These are phyloP conservation scores for Psammodynastes pulverulentus DNA, from an alignment of 2,113 vertebrate species.

Conservation along the genomic window DNA sequence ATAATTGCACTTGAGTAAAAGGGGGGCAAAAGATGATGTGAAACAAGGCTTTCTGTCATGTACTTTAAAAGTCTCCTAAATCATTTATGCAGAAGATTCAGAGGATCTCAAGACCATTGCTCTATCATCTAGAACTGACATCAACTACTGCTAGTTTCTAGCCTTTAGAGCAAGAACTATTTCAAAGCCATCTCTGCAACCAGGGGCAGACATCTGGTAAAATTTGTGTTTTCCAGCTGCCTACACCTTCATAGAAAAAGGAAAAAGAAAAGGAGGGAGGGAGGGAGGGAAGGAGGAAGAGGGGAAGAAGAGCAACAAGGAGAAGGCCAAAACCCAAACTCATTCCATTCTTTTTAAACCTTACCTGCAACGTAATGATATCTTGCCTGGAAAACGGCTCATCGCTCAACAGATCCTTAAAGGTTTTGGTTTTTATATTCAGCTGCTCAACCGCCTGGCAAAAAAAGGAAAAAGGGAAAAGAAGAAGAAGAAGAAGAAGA, in stretches of 20 bases:
- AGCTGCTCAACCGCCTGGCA: conserved; percentile 87
- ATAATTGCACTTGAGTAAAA: background rate
- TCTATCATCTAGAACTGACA: background rate
- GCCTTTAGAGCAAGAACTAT: background rate
- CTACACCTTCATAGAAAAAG: background rate
- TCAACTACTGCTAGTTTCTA: background rate
- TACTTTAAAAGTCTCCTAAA: background rate
- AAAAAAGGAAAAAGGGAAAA: background rate
- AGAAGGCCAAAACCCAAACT: background rate
- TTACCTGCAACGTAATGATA: conserved; percentile 88
- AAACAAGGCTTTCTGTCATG: background rate
- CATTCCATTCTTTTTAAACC: background rate
- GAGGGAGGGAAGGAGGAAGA: too few relatives aligned
- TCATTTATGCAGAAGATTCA: background rate
- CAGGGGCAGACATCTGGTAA: background rate
- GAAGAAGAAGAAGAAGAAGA: background rate
- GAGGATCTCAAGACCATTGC: background rate
- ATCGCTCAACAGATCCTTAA: conserved; percentile 89
- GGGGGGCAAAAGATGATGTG: background rate
- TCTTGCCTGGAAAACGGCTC: conserved; percentile 90
- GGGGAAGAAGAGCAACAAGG: too few relatives aligned
- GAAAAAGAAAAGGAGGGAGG: too few relatives aligned
- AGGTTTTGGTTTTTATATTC: conserved; percentile 93
- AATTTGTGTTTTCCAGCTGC: background rate
- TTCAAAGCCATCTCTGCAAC: background rate